These are phyloP conservation scores for Sebastes oblongus DNA, from an alignment of 2,797 vertebrate genomes.

Conservation along the genomic window DNA sequence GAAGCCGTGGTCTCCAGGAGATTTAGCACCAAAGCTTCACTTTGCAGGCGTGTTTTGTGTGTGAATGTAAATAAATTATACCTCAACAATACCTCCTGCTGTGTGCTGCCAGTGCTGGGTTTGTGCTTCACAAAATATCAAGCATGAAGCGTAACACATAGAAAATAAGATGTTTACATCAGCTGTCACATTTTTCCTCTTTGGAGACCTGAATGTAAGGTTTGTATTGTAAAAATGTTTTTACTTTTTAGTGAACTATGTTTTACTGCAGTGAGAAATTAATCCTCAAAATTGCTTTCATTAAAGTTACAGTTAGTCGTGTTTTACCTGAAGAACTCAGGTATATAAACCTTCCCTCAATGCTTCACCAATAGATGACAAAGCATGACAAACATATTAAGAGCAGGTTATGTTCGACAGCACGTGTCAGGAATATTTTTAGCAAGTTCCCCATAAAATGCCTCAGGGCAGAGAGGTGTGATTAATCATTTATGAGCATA, in stretches of 20 bases:
- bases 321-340: not conserved
- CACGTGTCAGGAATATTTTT: not conserved
- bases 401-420: conserved; percentile 12
- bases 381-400: not conserved
- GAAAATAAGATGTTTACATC: conserved; percentile 28
- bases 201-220: conserved; percentile 27
- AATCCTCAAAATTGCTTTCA: not conserved
- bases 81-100: conserved; percentile 14
- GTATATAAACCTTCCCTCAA: not conserved
- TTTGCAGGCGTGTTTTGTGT: conserved; percentile 26
- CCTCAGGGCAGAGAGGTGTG: not conserved
- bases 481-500: conserved; percentile 14
- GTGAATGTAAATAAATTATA: conserved; percentile 44
- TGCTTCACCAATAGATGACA: conserved; percentile 7
- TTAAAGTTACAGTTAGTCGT: conserved; percentile 1
- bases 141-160: conserved; percentile 7
- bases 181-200: conserved; percentile 31
- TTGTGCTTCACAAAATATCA: conserved; percentile 60
- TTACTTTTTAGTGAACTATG: not conserved
- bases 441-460: not conserved
- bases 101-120: conserved; percentile 35
- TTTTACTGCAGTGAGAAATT: conserved; percentile 6
- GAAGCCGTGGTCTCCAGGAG: conserved; percentile 36
- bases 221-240: not conserved
- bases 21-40: conserved; percentile 53